These are phyloP conservation scores for Temnothorax rugatulus DNA, from an alignment of 2,888 invertebrate genomes.

Conservation along the genomic window DNA sequence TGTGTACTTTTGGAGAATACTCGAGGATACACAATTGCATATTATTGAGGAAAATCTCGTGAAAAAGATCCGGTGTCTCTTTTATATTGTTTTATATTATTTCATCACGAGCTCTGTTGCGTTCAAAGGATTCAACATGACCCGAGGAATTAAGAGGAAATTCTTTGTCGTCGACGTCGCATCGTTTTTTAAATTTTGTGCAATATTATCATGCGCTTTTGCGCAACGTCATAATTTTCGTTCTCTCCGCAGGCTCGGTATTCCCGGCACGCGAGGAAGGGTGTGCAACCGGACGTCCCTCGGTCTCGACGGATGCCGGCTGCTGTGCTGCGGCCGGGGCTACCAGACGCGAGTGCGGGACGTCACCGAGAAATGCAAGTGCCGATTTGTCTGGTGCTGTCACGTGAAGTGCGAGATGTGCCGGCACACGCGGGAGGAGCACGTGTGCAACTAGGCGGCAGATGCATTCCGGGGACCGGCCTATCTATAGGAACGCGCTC, in stretches of 20 bases:
- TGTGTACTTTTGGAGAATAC: too few species aligned
- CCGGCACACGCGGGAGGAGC: slow-evolving; percentile 92
- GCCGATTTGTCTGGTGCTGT: slow-evolving; percentile 97
- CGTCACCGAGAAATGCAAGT: slow-evolving; percentile 95
- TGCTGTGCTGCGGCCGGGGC: slow-evolving; percentile 96
- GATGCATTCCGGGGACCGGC: slow-evolving; percentile 69
- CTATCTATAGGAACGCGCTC: slow-evolving; percentile 66
- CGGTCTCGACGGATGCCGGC: slow-evolving; percentile 94
- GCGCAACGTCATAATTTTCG: not conserved
- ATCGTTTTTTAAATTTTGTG: not conserved
- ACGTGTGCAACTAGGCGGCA: slow-evolving; percentile 92
- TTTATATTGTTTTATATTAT: not conserved
- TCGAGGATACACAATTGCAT: not conserved
- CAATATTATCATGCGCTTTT: not conserved
- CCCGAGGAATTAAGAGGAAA: not conserved
- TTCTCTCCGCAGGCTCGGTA: slow-evolving; percentile 89
- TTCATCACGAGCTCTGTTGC: not conserved
- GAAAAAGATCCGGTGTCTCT: not conserved
- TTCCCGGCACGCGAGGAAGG: slow-evolving; percentile 93
- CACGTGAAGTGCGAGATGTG: slow-evolving; percentile 95
- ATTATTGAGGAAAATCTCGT: not conserved
- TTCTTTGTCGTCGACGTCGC: not conserved
- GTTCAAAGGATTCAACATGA: not conserved
- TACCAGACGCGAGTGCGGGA: slow-evolving; percentile 94
- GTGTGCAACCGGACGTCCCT: slow-evolving; percentile 94